Evolutionary conservation across 2,113 vertebrate species (phyloP), one percentile per base, ranked within the genome.

Genomic region (Gorsachius goisagi): DNA sequence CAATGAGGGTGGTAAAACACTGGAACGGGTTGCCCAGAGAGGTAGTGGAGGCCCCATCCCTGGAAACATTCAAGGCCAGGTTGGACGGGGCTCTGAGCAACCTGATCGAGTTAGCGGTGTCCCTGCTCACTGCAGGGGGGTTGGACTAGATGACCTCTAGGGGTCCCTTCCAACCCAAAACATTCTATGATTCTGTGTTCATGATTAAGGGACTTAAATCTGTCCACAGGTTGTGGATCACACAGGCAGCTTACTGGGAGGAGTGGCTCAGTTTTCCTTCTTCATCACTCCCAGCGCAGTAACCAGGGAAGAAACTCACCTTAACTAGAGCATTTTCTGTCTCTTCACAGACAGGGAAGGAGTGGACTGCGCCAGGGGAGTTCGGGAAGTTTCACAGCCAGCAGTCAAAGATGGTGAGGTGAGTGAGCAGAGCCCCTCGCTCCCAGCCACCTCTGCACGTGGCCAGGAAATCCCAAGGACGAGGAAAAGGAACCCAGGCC

Each of bases 291-390:
- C 30, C 16, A 55, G 23, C 6, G 9, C 53, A 58, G 58, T 91
- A 69, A 44, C 32, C 9, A 27, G 20, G 22, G 50, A 84, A 62
- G 59, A 89, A 91, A 33, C 24, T 76, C 53, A 32, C n/a, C 21
- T 26, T 75, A 83, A 82, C 56, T 26, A 12, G 44, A 72, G 27
- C 32, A 15, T 90, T 74, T 94, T 93, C 60, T 85, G 24, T 94
- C 53, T 93, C 52, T 84, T 90, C 74, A 35, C 93, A 99, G 99
- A 98, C 98, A 15, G 99, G 99, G 45, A 98, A 95, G 85, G 99
- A 99, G 62, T 99, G 99, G 99, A 98, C 99, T 0, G 99, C 98
- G 2, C 99, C 99, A 2, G 99, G 99, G 37, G 99, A 99, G 81
- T 99, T 99, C 93, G 98, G 98, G 35, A 99, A 99, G 82, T 99